Conservation (phyloP, 2,113 vertebrate species). For the Pseudolaguvia tuberculata region DNA sequence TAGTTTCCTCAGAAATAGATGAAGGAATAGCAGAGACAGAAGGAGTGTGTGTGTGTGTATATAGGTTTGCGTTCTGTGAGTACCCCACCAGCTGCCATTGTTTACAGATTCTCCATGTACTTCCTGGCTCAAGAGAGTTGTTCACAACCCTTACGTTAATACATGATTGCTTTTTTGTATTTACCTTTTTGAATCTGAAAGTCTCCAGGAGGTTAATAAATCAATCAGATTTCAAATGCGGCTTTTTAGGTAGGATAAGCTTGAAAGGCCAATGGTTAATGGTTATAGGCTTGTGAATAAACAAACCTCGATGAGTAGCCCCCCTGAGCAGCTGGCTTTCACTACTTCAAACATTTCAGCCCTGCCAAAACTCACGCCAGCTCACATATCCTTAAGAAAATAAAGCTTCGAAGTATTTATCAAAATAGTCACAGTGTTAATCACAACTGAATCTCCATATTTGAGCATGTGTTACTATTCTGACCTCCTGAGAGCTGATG, state of each 20-base stretch:
- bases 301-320: constrained; percentile 40
- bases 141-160: constrained; percentile 40
- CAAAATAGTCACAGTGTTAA: constrained; percentile 53
- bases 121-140: constrained; percentile 25
- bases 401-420: constrained; percentile 65
- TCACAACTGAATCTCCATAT: constrained; percentile 46
- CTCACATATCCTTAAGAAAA: constrained; percentile 64
- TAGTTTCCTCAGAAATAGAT: constrained; percentile 45
- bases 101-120: constrained; percentile 48
- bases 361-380: constrained; percentile 61
- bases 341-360: constrained; percentile 50
- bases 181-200: constrained; percentile 13
- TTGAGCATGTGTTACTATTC: constrained; percentile 47
- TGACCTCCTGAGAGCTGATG: constrained; percentile 40
- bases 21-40: constrained; percentile 8
- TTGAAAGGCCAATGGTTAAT: constrained; percentile 43
- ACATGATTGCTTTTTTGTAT: constrained; percentile 28
- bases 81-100: constrained; percentile 40
- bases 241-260: constrained; percentile 30
- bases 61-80: constrained; percentile 6
- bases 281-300: constrained; percentile 48
- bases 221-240: constrained; percentile 10
- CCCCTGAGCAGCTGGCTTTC: constrained; percentile 48
- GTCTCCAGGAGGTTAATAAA: constrained; percentile 48
- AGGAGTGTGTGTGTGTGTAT: not conserved